phyloP scores from a whole-genome alignment of 2,797 vertebrate species.

The Danio kyathit region DNA sequence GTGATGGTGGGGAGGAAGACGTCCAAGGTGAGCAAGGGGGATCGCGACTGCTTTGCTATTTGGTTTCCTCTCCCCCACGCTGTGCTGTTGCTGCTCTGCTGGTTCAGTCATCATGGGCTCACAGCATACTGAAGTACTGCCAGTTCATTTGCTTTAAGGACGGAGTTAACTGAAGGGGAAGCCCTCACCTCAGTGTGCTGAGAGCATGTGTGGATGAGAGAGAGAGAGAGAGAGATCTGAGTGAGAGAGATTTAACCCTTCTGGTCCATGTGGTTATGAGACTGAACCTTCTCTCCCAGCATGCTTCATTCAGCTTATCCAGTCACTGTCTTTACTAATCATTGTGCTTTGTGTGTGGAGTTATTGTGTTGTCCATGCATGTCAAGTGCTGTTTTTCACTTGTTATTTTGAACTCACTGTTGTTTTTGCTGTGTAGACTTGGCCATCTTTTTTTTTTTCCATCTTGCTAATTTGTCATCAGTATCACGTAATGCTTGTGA shows the following conservation, averaged over 20 bases:
- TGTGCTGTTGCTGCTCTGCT: constrained; percentile 39
- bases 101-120: constrained; percentile 67
- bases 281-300: constrained; percentile 56
- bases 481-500: background rate
- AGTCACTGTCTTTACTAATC: constrained; percentile 71
- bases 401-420: background rate
- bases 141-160: background rate
- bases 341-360: constrained; percentile 2
- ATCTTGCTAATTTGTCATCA: background rate
- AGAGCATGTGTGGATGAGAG: constrained; percentile 13
- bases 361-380: constrained; percentile 18
- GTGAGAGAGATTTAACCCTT: constrained; percentile 4
- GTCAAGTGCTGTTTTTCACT: constrained; percentile 16
- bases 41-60: constrained; percentile 49
- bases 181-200: constrained; percentile 16
- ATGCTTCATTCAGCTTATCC: constrained; percentile 67
- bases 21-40: constrained; percentile 97
- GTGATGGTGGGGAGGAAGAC: constrained; percentile 99
- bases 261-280: constrained; percentile 17
- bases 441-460: background rate
- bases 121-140: constrained; percentile 73
- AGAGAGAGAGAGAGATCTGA: background rate
- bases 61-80: constrained; percentile 71
- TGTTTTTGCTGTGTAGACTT: constrained; percentile 5
- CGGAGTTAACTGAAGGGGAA: background rate